A percentile compares a stretch with the other conserved stretches of the same genome.
phyloP scores from a whole-genome alignment of 1,140 invertebrate species.

The Coboldia fuscipes region DNA sequence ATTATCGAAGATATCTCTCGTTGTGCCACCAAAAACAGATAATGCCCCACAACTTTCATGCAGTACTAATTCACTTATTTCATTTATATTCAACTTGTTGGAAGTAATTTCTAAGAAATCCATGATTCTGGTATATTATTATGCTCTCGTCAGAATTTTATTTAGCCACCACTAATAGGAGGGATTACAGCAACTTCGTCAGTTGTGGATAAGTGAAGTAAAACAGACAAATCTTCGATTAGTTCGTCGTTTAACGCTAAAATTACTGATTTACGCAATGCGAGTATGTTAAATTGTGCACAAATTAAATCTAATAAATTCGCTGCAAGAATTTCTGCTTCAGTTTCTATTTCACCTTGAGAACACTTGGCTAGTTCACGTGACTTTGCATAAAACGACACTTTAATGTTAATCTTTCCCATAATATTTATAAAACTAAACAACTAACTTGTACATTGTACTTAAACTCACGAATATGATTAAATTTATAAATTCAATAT shows the following conservation, averaged over 20 bases:
- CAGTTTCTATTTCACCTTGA: slow-evolving; percentile 27
- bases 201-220: slow-evolving; percentile 30
- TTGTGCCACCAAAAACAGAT: slow-evolving; percentile 79
- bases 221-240: slow-evolving; percentile 26
- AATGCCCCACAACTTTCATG: slow-evolving; percentile 65
- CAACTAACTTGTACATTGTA: too few species aligned
- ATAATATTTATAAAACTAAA: too few species aligned
- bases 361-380: slow-evolving; percentile 48
- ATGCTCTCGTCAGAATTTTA: neutral
- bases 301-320: slow-evolving; percentile 35
- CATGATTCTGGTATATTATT: slow-evolving; percentile 20
- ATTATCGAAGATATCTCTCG: slow-evolving; percentile 70
- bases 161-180: slow-evolving; percentile 63
- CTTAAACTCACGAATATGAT: too few species aligned
- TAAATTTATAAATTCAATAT: too few species aligned
- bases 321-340: slow-evolving; percentile 23
- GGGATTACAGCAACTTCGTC: slow-evolving; percentile 73
- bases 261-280: slow-evolving; percentile 47
- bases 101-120: slow-evolving; percentile 43
- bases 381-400: slow-evolving; percentile 75
- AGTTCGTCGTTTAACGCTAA: slow-evolving; percentile 67
- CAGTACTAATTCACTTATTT: slow-evolving; percentile 39
- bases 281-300: slow-evolving; percentile 34
- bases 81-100: slow-evolving; percentile 42
- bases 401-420: slow-evolving; percentile 33